phyloP scores from a whole-genome alignment of 2,888 invertebrate genomes.

The Aporophyla nigra region DNA sequence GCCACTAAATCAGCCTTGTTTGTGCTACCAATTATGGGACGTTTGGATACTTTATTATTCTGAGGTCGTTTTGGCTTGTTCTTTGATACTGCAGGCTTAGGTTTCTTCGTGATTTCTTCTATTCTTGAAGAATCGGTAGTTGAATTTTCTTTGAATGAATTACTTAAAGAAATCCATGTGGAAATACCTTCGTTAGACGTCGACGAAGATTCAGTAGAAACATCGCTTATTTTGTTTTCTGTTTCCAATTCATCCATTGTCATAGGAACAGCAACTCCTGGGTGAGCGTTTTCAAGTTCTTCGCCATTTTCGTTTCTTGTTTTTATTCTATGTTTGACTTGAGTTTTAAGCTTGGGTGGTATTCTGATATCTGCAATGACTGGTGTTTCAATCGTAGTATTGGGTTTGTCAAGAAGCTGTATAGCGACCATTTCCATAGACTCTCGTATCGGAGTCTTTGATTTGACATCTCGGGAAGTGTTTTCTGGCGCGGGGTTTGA shows the following conservation, averaged over 20 bases:
- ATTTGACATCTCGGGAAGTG: constrained; percentile 83
- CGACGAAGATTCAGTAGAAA: constrained; percentile 84
- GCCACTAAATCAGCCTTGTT: constrained; percentile 88
- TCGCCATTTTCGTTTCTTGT: constrained; percentile 83
- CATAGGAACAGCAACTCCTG: constrained; percentile 93
- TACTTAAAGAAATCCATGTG: constrained; percentile 94
- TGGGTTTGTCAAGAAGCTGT: constrained; percentile 89
- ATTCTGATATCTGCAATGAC: constrained; percentile 91
- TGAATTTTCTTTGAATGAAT: constrained; percentile 79
- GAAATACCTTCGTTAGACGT: constrained; percentile 93
- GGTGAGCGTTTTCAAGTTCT: constrained; percentile 90
- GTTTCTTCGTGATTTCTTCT: constrained; percentile 81
- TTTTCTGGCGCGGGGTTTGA: constrained; percentile 66
- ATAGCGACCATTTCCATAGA: constrained; percentile 91
- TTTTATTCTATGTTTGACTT: constrained; percentile 86
- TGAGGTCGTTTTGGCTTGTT: constrained; percentile 84
- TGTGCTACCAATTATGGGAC: constrained; percentile 85
- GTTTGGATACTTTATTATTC: constrained; percentile 80
- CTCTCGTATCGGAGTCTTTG: constrained; percentile 88
- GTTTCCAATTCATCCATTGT: constrained; percentile 92
- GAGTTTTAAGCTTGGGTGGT: constrained; percentile 92
- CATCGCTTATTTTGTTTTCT: constrained; percentile 85
- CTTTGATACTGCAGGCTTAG: constrained; percentile 77
- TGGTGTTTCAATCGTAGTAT: constrained; percentile 79
- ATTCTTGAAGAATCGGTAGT: constrained; percentile 85